Conservation (phyloP, 2,888 invertebrate species). For the Bombylius major region DNA sequence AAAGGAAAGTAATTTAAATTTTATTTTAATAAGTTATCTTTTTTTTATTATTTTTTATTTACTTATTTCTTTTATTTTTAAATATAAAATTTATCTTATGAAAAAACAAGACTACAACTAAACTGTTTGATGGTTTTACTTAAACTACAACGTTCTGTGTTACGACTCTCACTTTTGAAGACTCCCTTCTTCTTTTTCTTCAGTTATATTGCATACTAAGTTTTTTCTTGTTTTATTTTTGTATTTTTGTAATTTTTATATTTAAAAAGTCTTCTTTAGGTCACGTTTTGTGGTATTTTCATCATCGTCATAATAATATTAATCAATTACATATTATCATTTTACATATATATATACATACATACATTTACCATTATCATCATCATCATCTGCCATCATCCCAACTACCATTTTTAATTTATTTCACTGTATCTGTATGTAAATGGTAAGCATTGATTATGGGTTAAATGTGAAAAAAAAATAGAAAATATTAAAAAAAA, state of each 20-base stretch:
- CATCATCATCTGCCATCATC: neutral
- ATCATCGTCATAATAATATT: too few species aligned
- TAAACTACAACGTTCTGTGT: constrained; percentile 31
- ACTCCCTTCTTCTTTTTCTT: constrained; percentile 24
- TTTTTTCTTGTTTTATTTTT: neutral
- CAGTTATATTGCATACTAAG: too few species aligned
- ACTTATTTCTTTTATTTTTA: neutral
- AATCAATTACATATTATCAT: too few species aligned
- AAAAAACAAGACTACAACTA: constrained; percentile 16
- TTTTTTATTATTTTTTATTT: neutral
- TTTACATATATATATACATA: neutral
- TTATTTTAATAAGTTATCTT: neutral
- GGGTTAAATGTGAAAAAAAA: too few species aligned
- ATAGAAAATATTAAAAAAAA: too few species aligned
- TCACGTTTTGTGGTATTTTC: neutral
- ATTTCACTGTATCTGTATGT: too few species aligned
- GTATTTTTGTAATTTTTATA: neutral
- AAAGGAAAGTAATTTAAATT: neutral
- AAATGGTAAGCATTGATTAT: too few species aligned
- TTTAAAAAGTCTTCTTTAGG: neutral
- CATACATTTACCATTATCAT: too few species aligned
- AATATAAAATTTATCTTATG: neutral
- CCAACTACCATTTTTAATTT: too few species aligned
- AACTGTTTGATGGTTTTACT: constrained; percentile 32
- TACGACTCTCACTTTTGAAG: constrained; percentile 36